Evolutionary conservation across 2,888 invertebrate genomes (phyloP), one percentile per base, ranked within the genome.

Genomic region (Diaprepes abbreviatus): DNA sequence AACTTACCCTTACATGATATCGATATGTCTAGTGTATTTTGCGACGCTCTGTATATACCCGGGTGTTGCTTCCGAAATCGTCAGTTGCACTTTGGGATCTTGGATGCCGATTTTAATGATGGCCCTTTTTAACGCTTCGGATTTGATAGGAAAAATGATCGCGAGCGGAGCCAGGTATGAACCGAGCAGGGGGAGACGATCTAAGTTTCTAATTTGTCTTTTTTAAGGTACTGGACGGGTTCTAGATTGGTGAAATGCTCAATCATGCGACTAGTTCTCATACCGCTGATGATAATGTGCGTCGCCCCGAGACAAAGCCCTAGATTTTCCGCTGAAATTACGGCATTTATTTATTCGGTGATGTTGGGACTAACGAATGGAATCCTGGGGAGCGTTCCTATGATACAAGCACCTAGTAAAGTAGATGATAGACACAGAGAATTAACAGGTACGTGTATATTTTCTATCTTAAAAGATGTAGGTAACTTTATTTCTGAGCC

Each of bases 41-140:
- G 94, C 95, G 0, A 96, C 96, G 0, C 87, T 96, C 2, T 93
- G 93, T 71, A 86, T 96, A 14, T 96, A 96, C 81, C 96, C 96
- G 0, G 96, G 96, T 57, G 94, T 96, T 55, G 91, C 94, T 64
- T 94, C 95, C 0, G 96, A 96, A 83, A 92, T 96, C 24, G 88
- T 91, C 10, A 95, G 94, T 67, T 96, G 95, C 80, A 88, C 88
- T 19, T 89, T 95, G 38, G 91, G 91, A 12, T 89, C 91, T 1
- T 96, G 96, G 96, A 94, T 96, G 93, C 96, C 96, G 0, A 94
- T 96, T 28, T 86, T 96, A 40, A 87, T 96, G 66, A 96, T 96
- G 94, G 91, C 95, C 0, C 88, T 92, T 7, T 96, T 96, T 82
- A 96, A 96, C 79, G 88, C 91, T 2, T 92, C 93, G 55, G 96